These are phyloP conservation scores for Eublepharis macularius DNA, from an alignment of 2,113 vertebrate species.

Conservation along the genomic window DNA sequence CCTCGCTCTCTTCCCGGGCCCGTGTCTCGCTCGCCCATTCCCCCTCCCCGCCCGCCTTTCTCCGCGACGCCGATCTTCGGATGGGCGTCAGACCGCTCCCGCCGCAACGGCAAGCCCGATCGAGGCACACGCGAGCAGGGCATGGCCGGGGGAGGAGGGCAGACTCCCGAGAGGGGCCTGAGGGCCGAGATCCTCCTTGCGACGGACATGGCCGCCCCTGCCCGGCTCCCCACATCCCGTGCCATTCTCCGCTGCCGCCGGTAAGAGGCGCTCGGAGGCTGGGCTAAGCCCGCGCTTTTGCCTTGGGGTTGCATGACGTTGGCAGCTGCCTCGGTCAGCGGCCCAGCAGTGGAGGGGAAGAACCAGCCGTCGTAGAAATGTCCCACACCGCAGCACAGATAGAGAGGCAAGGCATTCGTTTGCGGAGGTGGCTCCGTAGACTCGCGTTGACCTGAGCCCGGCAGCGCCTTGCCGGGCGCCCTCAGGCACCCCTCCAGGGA, in stretches of 20 bases:
- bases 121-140: neutral
- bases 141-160: neutral
- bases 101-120: neutral
- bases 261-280: constrained; percentile 55
- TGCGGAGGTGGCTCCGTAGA: constrained; percentile 25
- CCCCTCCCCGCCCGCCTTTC: neutral
- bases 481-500: constrained; percentile 31
- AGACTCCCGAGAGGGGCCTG: neutral
- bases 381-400: constrained; percentile 15
- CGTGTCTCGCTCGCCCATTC: neutral
- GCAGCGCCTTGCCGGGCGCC: constrained; percentile 20
- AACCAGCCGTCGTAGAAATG: constrained; percentile 23
- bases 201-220: neutral
- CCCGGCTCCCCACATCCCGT: neutral
- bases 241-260: constrained; percentile 30
- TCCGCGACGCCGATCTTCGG: neutral
- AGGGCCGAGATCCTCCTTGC: neutral
- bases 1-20: constrained; percentile 8
- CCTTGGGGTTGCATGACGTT: constrained; percentile 54
- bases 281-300: constrained; percentile 33
- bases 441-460: neutral
- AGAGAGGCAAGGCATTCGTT: too few relatives aligned
- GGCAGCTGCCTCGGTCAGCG: constrained; percentile 54
- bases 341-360: constrained; percentile 42
- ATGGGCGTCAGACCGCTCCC: neutral